Conservation (phyloP, 1,140 invertebrate genomes). For the Bombyx mandarina region DNA sequence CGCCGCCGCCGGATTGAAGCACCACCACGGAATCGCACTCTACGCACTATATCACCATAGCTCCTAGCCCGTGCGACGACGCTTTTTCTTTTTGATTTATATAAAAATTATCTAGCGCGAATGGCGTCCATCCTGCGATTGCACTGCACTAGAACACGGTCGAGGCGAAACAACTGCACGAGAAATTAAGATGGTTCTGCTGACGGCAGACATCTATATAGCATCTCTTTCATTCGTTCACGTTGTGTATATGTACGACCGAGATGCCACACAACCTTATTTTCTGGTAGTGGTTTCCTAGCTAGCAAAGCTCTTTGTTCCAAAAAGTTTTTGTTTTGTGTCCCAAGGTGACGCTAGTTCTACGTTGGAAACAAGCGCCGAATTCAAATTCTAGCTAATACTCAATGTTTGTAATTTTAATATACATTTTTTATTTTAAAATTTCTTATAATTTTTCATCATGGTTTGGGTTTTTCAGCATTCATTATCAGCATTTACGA, state of each 20-base stretch:
- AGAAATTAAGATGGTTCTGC: slow-evolving; percentile 68
- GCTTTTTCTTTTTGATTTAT: slow-evolving; percentile 47
- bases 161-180: slow-evolving; percentile 70
- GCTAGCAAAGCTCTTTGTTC: slow-evolving; percentile 66
- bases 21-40: slow-evolving; percentile 34
- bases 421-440: too few species aligned
- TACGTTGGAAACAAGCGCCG: slow-evolving; percentile 13
- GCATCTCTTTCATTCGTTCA: slow-evolving; percentile 43
- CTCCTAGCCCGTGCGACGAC: slow-evolving; percentile 48
- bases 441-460: too few species aligned
- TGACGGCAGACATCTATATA: slow-evolving; percentile 56
- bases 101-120: slow-evolving; percentile 64
- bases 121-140: slow-evolving; percentile 70
- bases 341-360: slow-evolving; percentile 38
- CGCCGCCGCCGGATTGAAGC: slow-evolving; percentile 66
- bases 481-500: too few species aligned
- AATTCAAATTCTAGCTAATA: slow-evolving; percentile 17
- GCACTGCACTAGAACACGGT: slow-evolving; percentile 63
- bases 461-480: too few species aligned
- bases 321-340: slow-evolving; percentile 32
- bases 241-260: slow-evolving; percentile 28
- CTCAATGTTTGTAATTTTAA: too few species aligned
- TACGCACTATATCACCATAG: slow-evolving; percentile 54
- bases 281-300: slow-evolving; percentile 53
- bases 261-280: slow-evolving; percentile 68